Percentiles rank a stretch among this genome's conserved stretches.
Evolutionary conservation across 2,888 invertebrate genomes (phyloP).

Genomic region (Pammene aurita): DNA sequence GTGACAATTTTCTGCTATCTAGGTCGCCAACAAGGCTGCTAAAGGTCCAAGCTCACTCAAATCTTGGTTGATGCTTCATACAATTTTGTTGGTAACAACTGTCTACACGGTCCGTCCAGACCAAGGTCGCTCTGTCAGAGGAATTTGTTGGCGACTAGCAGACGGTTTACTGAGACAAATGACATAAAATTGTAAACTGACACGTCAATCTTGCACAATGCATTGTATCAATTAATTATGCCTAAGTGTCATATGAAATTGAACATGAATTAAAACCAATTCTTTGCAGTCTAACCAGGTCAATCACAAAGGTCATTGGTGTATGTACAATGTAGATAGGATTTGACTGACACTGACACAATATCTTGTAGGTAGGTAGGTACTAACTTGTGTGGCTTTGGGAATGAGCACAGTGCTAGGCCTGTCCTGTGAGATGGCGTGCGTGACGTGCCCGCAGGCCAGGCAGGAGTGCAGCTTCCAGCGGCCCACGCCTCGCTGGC

Average conservation of each 20-base stretch:
- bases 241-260: conserved; percentile 12
- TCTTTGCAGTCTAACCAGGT: neutral
- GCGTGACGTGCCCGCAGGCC: conserved; percentile 85
- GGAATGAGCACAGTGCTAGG: conserved; percentile 79
- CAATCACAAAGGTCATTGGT: conserved; percentile 11
- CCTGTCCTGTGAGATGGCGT: conserved; percentile 84
- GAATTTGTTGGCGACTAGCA: too few species aligned
- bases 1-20: neutral
- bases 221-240: conserved; percentile 6
- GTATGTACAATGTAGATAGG: neutral
- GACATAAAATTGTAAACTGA: conserved; percentile 7
- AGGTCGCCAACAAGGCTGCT: too few species aligned
- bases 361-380: conserved; percentile 13
- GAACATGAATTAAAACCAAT: conserved; percentile 14
- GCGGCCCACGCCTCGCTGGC: conserved; percentile 80
- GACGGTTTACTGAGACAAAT: too few species aligned
- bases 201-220: neutral
- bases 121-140: too few species aligned
- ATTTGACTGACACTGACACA: neutral
- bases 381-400: conserved; percentile 83
- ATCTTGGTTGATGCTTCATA: too few species aligned
- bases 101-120: too few species aligned
- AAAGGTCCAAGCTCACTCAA: too few species aligned
- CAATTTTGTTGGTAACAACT: too few species aligned
- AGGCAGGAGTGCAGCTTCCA: conserved; percentile 86